These are phyloP conservation scores for Clistopyga incitator DNA, from an alignment of 2,888 invertebrate genomes.

Conservation along the genomic window DNA sequence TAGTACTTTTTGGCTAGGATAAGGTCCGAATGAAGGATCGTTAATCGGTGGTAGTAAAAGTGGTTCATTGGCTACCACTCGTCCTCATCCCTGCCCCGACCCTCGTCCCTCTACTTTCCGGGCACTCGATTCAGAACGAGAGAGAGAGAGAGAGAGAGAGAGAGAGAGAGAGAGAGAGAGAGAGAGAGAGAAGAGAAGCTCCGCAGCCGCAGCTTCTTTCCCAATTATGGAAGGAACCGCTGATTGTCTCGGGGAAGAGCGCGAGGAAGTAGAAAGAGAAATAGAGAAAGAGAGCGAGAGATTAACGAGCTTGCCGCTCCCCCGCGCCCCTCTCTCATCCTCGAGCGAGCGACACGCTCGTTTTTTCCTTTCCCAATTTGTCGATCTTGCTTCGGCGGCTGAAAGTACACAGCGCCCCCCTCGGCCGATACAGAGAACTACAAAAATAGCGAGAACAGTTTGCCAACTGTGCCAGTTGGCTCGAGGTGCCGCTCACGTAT, in stretches of 20 bases:
- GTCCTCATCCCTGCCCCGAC: too few species aligned
- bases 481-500: constrained; percentile 34
- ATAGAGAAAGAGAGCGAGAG: constrained; percentile 14
- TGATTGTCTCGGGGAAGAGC: constrained; percentile 44
- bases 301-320: constrained; percentile 32
- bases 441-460: constrained; percentile 29
- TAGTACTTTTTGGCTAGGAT: not conserved
- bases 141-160: not conserved
- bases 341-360: not conserved
- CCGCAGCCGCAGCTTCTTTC: constrained; percentile 19
- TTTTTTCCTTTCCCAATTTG: constrained; percentile 39
- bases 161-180: not conserved
- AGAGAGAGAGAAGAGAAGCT: not conserved
- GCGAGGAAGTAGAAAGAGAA: constrained; percentile 6
- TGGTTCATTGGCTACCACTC: too few species aligned
- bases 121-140: not conserved
- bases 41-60: too few species aligned
- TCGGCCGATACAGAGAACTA: not conserved
- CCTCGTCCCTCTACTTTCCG: too few species aligned
- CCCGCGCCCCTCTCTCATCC: constrained; percentile 12
- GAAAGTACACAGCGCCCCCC: not conserved
- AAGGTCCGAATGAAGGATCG: too few species aligned
- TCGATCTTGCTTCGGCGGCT: constrained; percentile 13
- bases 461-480: constrained; percentile 48
- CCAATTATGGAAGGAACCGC: constrained; percentile 49